Percentiles rank a stretch among this genome's conserved stretches.
phyloP scores from a whole-genome alignment of 2,113 vertebrate species.

The rat (Rattus norvegicus) region GRCr8 NC_086027.1:45492501-45493000 shows the following conservation, averaged over 20 bases:
- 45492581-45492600: not conserved
- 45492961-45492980: not conserved
- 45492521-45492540: not conserved
- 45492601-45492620: fast-evolving
- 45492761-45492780: not conserved
- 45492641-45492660: not conserved
- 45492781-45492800: not conserved
- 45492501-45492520: not conserved
- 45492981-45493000: not conserved
- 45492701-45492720: not conserved
- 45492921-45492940: too few relatives aligned
- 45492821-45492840: not conserved
- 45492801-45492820: not conserved
- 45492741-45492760: not conserved
- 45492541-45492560: not conserved
- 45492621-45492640: not conserved
- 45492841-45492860: not conserved
- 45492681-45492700: not conserved
- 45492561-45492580: not conserved
- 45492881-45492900: not conserved
- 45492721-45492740: not conserved
- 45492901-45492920: not conserved
- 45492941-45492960: too few relatives aligned
- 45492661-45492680: not conserved
- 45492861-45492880: not conserved